Evolutionary conservation across 1,140 invertebrate genomes (phyloP).

Genomic region (Aphidius ervi): DNA sequence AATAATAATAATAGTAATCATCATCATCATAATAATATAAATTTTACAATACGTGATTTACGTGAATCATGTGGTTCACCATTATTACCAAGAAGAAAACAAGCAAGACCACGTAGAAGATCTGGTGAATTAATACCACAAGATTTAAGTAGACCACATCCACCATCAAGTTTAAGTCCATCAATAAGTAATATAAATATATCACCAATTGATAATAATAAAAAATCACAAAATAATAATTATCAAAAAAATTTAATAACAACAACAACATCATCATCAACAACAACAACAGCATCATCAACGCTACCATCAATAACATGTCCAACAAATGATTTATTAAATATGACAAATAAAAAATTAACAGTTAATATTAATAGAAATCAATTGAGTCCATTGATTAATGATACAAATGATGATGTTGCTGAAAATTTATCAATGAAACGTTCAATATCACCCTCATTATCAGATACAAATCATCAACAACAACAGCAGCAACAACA

Average conservation of each 20-base stretch:
- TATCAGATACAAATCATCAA: background rate
- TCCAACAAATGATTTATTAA: slow-evolving; percentile 28
- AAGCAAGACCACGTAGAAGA: slow-evolving; percentile 73
- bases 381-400: too few relatives aligned
- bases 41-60: slow-evolving; percentile 51
- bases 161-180: slow-evolving; percentile 43
- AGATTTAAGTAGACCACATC: slow-evolving; percentile 53
- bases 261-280: slow-evolving; percentile 26
- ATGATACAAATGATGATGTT: too few relatives aligned
- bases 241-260: slow-evolving; percentile 19
- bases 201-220: slow-evolving; percentile 35
- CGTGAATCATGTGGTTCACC: slow-evolving; percentile 63
- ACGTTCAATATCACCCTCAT: slow-evolving; percentile 33
- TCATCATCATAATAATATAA: slow-evolving; percentile 26
- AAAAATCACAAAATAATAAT: slow-evolving; percentile 20
- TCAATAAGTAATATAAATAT: too few relatives aligned
- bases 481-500: too few relatives aligned
- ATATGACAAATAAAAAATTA: slow-evolving; percentile 12
- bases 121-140: slow-evolving; percentile 71
- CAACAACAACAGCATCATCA: slow-evolving; percentile 31
- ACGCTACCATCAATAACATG: slow-evolving; percentile 19
- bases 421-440: slow-evolving; percentile 51
- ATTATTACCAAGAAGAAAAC: slow-evolving; percentile 67
- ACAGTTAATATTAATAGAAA: slow-evolving; percentile 33
- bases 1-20: slow-evolving; percentile 25